These are phyloP conservation scores for Tenthredo mesomela DNA, from an alignment of 2,888 invertebrate species.

Conservation along the genomic window DNA sequence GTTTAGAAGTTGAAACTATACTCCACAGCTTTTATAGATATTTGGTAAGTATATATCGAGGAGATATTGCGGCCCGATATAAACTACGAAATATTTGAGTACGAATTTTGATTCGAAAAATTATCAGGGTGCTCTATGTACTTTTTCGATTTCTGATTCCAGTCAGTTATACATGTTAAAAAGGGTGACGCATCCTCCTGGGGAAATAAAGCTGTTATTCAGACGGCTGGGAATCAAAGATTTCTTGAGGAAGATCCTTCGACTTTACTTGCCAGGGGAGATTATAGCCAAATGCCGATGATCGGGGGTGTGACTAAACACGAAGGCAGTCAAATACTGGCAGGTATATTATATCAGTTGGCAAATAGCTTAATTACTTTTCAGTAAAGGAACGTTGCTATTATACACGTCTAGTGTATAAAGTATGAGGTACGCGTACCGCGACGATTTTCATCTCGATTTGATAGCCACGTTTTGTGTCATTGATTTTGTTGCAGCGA, in stretches of 20 bases:
- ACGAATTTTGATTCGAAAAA: background rate
- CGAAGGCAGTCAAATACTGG: slow-evolving; percentile 78
- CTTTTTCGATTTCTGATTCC: background rate
- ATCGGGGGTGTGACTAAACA: slow-evolving; percentile 79
- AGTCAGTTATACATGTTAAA: background rate
- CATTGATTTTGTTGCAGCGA: background rate
- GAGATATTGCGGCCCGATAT: background rate
- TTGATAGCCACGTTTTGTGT: background rate
- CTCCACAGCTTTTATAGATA: slow-evolving; percentile 73
- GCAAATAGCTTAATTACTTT: background rate
- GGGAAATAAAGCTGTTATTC: slow-evolving; percentile 66
- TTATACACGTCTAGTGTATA: too few relatives aligned
- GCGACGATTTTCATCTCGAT: background rate
- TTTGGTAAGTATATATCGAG: slow-evolving; percentile 58
- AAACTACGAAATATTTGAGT: background rate
- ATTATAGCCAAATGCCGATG: slow-evolving; percentile 74
- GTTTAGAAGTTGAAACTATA: slow-evolving; percentile 73
- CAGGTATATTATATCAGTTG: slow-evolving; percentile 63
- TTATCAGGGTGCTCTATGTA: background rate
- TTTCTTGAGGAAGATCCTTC: slow-evolving; percentile 65
- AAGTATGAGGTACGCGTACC: too few relatives aligned
- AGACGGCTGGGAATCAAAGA: slow-evolving; percentile 62
- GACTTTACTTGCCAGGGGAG: slow-evolving; percentile 58
- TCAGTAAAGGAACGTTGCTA: too few relatives aligned
- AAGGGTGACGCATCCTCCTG: slow-evolving; percentile 53